A percentile compares a stretch with the other conserved stretches of the same genome.
Evolutionary conservation across 1,140 invertebrate species (phyloP).

Genomic region (Microvelia longipes): DNA sequence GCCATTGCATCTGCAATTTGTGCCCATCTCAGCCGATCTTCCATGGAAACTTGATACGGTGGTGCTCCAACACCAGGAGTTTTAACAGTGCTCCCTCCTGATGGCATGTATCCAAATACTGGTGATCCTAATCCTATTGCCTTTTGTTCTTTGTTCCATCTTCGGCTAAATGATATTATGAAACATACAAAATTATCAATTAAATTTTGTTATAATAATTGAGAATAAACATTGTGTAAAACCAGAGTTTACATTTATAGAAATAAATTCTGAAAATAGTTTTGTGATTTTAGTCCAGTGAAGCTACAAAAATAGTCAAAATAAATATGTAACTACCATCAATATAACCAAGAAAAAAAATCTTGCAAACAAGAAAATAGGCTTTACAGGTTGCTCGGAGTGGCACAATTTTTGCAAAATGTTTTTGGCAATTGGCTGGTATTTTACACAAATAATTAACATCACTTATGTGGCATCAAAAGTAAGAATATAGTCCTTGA

Average conservation of each 20-base stretch:
- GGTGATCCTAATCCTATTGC: constrained; percentile 52
- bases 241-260: neutral
- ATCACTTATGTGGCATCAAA: no score
- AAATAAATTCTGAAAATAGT: neutral
- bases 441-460: no score
- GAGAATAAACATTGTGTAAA: constrained; percentile 8
- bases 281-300: no score
- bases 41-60: constrained; percentile 44
- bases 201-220: constrained; percentile 10
- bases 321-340: no score
- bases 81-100: constrained; percentile 49
- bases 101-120: constrained; percentile 60
- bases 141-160: constrained; percentile 76
- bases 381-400: no score
- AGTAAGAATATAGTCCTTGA: no score
- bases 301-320: no score
- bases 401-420: no score
- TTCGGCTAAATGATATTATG: constrained; percentile 43
- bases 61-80: constrained; percentile 39
- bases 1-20: constrained; percentile 71
- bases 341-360: no score
- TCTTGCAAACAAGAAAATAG: no score
- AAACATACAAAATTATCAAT: constrained; percentile 8
- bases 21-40: constrained; percentile 64
- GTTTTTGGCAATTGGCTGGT: no score